Evolutionary conservation across 2,797 vertebrate species (phyloP).

Genomic region (Molossus alvarezi): DNA sequence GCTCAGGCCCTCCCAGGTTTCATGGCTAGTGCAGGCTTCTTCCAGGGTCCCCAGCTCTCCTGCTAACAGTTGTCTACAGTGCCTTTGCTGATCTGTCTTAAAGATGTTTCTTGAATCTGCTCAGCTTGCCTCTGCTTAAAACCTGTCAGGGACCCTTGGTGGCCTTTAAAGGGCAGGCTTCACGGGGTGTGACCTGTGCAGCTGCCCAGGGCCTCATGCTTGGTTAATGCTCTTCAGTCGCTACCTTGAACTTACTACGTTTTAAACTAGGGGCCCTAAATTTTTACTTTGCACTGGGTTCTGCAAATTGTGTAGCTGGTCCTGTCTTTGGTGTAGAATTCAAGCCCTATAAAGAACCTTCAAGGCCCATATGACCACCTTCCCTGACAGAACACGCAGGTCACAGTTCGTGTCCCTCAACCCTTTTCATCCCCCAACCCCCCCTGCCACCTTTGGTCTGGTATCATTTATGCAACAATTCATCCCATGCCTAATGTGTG

Average conservation of each 20-base stretch:
- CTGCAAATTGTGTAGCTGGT: neutral
- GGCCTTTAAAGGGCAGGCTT: neutral
- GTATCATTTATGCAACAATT: neutral
- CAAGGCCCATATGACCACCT: fast-evolving
- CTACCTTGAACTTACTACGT: neutral
- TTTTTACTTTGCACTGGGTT: neutral
- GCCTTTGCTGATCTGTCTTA: neutral
- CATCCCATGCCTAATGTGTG: neutral
- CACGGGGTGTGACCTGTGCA: fast-evolving
- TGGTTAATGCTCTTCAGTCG: neutral
- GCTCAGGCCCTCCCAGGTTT: neutral
- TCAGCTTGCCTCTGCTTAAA: neutral
- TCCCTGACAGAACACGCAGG: too few relatives aligned
- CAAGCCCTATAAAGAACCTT: neutral
- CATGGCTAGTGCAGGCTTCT: neutral
- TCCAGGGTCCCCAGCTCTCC: neutral
- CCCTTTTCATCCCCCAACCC: neutral
- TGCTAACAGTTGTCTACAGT: neutral
- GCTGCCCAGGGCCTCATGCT: neutral
- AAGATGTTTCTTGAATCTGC: conserved; percentile 1
- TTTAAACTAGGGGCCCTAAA: neutral
- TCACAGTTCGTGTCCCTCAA: neutral
- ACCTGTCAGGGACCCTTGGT: neutral
- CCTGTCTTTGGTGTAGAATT: neutral
- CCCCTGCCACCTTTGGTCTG: fast-evolving